Base-by-base conservation (phyloP, 2,888 invertebrate species). In the Eupithecia vulgata region DNA sequence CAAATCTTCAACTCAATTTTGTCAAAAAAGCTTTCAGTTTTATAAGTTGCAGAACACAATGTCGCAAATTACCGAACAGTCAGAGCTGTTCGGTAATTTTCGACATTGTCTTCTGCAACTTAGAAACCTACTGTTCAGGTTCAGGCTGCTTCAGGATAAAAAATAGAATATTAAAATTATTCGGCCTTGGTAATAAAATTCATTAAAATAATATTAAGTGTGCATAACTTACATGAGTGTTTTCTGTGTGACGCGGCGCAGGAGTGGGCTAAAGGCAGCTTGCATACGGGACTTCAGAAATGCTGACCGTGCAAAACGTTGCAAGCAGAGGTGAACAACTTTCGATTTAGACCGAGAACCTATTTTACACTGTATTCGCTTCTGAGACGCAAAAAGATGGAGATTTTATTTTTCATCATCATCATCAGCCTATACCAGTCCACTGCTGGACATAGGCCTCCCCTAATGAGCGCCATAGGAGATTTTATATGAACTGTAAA, bases 281-380 rank as follows among this genome's bases (percentile, higher is more conserved):
- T 71, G 81, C 81, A 73, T 68, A 71, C 79, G 68, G 76, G 74
- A 68, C 80, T 75, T 52, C 48, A 68, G 73, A 80, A 80, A 64
- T 82, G 92, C 93, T 92, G 92, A 92, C 86, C 45, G 35, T 67
- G 89, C 91, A 83, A 68, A 78, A 75, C 80, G 78, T 76, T 78
- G 81, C 72, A 67, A 76, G 21, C 90, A 91, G 91, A 82, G 87
- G 82, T 82, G 67, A 61, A 66, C 74, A 81, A 87, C 84, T 68
- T 76, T 80, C 80, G 72, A 70, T 15, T 13, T 10, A 21, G 52
- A 42, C 35, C 13, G 62, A 35, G n/a, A 64, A 64, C 52, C 52
- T 52, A 52, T 48, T 48, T n/a, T n/a, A 45, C 42, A 45, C 15
- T 45, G 42, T 48, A 52, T 10, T 21, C 21, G 5, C 10, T 21